Percentiles rank a stretch among this genome's conserved stretches.
Evolutionary conservation across 2,113 vertebrate species (phyloP).

Genomic region (Anoura caudifer): DNA sequence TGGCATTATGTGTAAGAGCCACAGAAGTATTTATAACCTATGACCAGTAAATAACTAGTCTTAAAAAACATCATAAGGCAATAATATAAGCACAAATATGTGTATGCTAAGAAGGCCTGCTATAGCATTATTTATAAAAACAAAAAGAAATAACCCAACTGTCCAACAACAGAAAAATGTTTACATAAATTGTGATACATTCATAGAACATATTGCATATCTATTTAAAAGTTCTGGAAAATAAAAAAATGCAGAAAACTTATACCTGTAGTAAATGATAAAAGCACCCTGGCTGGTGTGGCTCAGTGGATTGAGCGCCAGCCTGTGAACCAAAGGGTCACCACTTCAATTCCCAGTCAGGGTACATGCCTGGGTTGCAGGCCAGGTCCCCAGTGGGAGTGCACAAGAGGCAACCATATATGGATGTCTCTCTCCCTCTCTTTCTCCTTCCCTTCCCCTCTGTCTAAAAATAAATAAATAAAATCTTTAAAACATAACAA

Average conservation of each 20-base stretch:
- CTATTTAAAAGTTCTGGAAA: neutral
- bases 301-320: too few relatives aligned
- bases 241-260: neutral
- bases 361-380: too few relatives aligned
- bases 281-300: too few relatives aligned
- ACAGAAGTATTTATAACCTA: neutral
- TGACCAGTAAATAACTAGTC: neutral
- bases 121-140: neutral
- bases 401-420: too few relatives aligned
- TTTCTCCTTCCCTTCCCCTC: too few relatives aligned
- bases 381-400: too few relatives aligned
- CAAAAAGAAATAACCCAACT: conserved; percentile 1
- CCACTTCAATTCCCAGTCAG: too few relatives aligned
- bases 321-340: too few relatives aligned
- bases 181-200: neutral
- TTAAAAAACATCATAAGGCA: neutral
- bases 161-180: neutral
- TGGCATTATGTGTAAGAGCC: neutral
- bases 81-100: neutral
- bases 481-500: neutral
- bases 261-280: neutral
- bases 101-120: neutral
- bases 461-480: too few relatives aligned
- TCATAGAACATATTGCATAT: neutral
- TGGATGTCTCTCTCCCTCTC: too few relatives aligned